phyloP scores from a whole-genome alignment of 2,888 invertebrate genomes.

The Keiferia lycopersicella region DNA sequence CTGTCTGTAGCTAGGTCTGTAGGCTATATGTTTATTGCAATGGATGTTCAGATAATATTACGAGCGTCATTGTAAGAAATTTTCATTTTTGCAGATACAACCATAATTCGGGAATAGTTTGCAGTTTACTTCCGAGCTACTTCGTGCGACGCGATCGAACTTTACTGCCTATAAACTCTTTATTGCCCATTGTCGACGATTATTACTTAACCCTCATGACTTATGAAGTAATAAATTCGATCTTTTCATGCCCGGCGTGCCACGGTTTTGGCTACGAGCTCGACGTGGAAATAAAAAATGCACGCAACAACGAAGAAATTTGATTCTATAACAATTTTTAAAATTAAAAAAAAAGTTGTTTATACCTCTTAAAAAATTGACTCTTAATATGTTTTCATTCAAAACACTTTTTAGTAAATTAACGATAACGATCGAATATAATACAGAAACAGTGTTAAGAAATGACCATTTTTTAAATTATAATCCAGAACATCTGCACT shows the following conservation, averaged over 20 bases:
- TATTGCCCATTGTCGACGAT: conserved; percentile 80
- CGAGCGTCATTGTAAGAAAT: too few relatives aligned
- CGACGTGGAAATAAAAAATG: conserved; percentile 46
- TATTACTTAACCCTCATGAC: conserved; percentile 80
- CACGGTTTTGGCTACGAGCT: conserved; percentile 51
- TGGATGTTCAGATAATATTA: too few relatives aligned
- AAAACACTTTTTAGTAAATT: too few relatives aligned
- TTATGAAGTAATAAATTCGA: conserved; percentile 80
- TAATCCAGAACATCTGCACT: too few relatives aligned
- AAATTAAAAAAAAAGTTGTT: too few relatives aligned
- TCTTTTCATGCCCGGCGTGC: conserved; percentile 65
- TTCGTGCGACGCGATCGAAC: conserved; percentile 71
- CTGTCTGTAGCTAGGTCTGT: too few relatives aligned
- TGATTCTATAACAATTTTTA: conserved; percentile 10
- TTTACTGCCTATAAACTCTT: conserved; percentile 79
- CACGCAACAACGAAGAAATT: conserved; percentile 35
- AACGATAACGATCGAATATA: too few relatives aligned
- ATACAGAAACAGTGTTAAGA: background rate
- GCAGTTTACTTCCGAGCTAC: conserved; percentile 60
- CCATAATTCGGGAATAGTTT: conserved; percentile 53
- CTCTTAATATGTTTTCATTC: too few relatives aligned
- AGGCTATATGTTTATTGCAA: too few relatives aligned
- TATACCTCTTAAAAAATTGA: too few relatives aligned
- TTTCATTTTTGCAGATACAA: too few relatives aligned
- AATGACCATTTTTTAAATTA: too few relatives aligned